Conservation (phyloP, 2,113 vertebrate genomes). For the Podarcis muralis region DNA sequence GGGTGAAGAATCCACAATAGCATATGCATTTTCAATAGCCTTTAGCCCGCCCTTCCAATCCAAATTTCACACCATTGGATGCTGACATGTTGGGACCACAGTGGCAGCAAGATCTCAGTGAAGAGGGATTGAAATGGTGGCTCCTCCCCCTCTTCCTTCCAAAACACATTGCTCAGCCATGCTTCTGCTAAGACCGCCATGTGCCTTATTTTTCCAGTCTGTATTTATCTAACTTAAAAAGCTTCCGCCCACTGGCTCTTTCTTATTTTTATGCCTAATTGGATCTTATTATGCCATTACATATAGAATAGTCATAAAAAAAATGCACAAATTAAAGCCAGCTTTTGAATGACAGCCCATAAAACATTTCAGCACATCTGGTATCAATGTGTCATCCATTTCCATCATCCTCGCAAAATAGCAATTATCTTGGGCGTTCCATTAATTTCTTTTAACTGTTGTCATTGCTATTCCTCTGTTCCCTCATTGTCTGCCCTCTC, state of each 20-base stretch:
- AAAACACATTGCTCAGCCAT: not conserved
- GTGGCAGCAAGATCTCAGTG: not conserved
- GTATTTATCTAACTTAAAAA: constrained; percentile 17
- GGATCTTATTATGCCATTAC: not conserved
- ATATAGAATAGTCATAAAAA: rapidly evolving
- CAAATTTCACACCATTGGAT: not conserved
- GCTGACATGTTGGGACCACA: not conserved
- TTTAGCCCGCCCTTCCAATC: not conserved
- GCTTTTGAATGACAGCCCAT: constrained; percentile 35
- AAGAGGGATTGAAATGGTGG: not conserved
- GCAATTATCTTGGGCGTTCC: not conserved
- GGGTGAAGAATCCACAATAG: no score
- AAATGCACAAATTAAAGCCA: not conserved
- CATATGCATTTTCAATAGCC: not conserved
- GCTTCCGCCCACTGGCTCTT: not conserved
- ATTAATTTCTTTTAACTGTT: constrained; percentile 27
- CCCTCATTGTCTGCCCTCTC: not conserved
- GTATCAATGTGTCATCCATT: constrained; percentile 7
- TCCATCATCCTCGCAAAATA: constrained; percentile 7
- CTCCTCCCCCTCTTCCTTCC: not conserved
- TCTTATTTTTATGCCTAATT: constrained; percentile 16
- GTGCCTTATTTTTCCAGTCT: no score
- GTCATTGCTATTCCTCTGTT: not conserved
- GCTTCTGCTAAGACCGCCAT: not conserved
- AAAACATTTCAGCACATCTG: constrained; percentile 24